A percentile compares a stretch with the other conserved stretches of the same genome.
phyloP scores from a whole-genome alignment of 2,888 invertebrate species.

The Calameuta filiformis region DNA sequence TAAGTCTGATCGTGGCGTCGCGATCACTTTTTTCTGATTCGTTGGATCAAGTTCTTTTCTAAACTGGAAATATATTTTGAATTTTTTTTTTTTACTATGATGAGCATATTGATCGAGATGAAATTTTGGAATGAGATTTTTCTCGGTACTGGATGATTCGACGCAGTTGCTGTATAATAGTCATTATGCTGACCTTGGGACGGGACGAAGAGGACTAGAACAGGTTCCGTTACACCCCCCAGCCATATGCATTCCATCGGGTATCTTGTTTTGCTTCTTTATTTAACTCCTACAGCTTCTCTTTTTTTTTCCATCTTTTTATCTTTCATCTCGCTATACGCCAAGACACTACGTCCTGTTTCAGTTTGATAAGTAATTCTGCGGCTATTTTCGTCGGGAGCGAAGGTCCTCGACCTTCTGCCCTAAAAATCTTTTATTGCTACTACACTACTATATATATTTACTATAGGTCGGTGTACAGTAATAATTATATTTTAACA shows the following conservation, averaged over 20 bases:
- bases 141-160: not conserved
- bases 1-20: no score
- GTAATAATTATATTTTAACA: not conserved
- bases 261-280: slow-evolving; percentile 24
- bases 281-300: not conserved
- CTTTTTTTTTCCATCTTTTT: slow-evolving; percentile 15
- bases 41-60: not conserved
- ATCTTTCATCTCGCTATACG: slow-evolving; percentile 6
- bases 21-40: not conserved
- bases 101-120: not conserved
- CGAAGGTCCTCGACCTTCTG: not conserved
- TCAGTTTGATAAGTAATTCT: not conserved
- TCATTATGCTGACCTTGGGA: slow-evolving; percentile 41
- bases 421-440: not conserved
- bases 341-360: not conserved
- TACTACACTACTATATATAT: not conserved
- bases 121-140: not conserved
- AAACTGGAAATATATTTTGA: not conserved
- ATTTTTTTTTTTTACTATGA: not conserved
- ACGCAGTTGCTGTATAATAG: slow-evolving; percentile 5
- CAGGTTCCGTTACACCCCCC: slow-evolving; percentile 52
- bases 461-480: not conserved
- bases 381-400: not conserved
- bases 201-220: slow-evolving; percentile 41
- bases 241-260: slow-evolving; percentile 35